Percentiles rank a stretch among this genome's conserved stretches.
phyloP scores from a whole-genome alignment of 2,113 vertebrate species.

The Amblyornis subalaris region DNA sequence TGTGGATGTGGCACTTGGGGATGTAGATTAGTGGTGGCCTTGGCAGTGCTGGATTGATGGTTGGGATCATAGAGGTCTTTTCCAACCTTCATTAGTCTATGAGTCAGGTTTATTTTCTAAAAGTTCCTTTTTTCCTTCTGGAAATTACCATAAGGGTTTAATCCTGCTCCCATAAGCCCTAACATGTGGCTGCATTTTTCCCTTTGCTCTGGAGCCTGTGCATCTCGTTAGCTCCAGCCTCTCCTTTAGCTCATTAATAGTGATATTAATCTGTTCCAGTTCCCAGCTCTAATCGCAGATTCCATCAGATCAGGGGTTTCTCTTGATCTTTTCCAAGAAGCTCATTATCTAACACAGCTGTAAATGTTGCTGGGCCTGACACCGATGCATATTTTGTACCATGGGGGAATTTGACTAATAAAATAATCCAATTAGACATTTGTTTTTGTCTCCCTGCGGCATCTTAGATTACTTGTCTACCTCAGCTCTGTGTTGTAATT shows the following conservation, averaged over 20 bases:
- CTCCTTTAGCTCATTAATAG: conserved; percentile 7
- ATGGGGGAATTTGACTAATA: conserved; percentile 42
- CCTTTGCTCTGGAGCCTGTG: background rate
- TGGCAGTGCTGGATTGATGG: accelerated
- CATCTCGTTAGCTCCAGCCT: background rate
- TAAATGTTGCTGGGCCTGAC: conserved; percentile 18
- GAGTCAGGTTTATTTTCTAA: background rate
- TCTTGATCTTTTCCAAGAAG: conserved; percentile 42
- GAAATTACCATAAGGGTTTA: background rate
- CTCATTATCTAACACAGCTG: conserved; percentile 33
- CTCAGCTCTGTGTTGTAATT: conserved; percentile 1
- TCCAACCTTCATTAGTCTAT: background rate
- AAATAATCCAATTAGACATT: conserved; percentile 59
- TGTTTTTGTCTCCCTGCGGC: conserved; percentile 38
- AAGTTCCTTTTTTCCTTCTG: background rate
- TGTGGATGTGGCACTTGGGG: background rate
- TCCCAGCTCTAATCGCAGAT: conserved; percentile 17
- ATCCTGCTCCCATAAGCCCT: background rate
- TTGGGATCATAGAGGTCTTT: background rate
- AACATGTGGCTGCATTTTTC: background rate
- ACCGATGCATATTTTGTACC: conserved; percentile 12
- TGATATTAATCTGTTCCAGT: conserved; percentile 22
- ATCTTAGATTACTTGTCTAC: conserved; percentile 16
- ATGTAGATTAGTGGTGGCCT: no score
- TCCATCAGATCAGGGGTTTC: conserved; percentile 36